Conservation (phyloP, 2,797 vertebrate genomes). For the Rousettus madagascariensis region DNA sequence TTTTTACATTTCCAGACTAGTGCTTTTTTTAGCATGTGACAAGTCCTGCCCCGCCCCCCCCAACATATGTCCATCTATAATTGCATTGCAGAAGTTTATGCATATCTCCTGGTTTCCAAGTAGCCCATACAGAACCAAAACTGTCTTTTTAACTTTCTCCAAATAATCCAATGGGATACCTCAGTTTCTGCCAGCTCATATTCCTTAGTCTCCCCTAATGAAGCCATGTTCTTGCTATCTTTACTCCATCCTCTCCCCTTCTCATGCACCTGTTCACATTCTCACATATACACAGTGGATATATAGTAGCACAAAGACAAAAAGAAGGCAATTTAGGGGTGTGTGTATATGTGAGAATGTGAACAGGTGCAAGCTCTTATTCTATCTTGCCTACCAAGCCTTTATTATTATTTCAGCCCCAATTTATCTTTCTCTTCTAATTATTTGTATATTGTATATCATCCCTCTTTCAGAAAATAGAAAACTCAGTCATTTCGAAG, state of each 20-base stretch:
- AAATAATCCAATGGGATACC: neutral
- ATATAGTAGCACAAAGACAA: no score
- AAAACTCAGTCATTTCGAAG: no score
- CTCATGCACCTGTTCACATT: neutral
- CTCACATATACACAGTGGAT: neutral
- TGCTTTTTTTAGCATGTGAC: neutral
- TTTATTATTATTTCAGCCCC: constrained; percentile 7
- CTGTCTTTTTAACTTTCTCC: neutral
- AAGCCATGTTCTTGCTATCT: neutral
- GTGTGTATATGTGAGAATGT: no score
- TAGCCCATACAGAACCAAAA: neutral
- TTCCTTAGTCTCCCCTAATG: neutral
- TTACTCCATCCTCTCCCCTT: neutral
- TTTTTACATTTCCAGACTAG: neutral
- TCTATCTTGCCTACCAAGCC: neutral
- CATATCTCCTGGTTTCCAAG: neutral
- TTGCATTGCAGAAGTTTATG: neutral
- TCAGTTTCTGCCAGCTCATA: neutral
- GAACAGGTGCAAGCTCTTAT: neutral
- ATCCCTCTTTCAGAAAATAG: neutral
- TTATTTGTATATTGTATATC: neutral
- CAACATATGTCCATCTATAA: neutral
- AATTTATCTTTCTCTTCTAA: neutral
- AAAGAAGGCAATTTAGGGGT: no score
- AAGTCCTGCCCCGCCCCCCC: neutral